Conservation (phyloP, 1,140 invertebrate species). For the Ruditapes philippinarum region DNA sequence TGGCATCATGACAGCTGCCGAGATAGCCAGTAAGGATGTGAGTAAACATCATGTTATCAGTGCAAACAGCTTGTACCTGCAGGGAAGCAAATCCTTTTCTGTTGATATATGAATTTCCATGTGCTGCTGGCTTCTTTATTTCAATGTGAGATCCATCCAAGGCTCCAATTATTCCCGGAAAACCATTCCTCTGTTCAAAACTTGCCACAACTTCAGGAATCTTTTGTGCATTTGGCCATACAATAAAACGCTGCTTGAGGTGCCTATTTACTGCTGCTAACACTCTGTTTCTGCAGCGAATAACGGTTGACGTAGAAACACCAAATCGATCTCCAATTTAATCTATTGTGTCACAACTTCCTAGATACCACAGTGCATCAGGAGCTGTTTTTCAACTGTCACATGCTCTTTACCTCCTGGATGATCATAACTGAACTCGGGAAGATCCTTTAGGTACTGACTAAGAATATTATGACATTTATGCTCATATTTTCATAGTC, state of each 20-base stretch:
- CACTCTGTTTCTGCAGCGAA: slow-evolving; percentile 15
- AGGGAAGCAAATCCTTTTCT: too few species aligned
- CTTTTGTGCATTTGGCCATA: slow-evolving; percentile 29
- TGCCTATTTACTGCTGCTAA: slow-evolving; percentile 41
- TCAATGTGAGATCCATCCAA: slow-evolving; percentile 72
- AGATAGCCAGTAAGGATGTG: too few species aligned
- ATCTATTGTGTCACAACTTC: slow-evolving; percentile 25
- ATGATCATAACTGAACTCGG: neutral
- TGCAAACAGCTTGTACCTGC: too few species aligned
- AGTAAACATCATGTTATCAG: too few species aligned
- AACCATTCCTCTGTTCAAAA: slow-evolving; percentile 51
- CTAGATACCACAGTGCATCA: slow-evolving; percentile 66
- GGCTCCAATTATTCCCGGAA: slow-evolving; percentile 69
- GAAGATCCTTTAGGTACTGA: neutral
- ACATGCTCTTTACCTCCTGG: slow-evolving; percentile 47
- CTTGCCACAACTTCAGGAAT: neutral
- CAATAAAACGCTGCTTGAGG: slow-evolving; percentile 42
- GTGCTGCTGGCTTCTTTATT: slow-evolving; percentile 59
- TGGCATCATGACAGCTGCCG: too few species aligned
- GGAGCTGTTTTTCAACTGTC: slow-evolving; percentile 55
- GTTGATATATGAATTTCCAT: slow-evolving; percentile 68
- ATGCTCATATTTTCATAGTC: too few species aligned
- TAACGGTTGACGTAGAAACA: slow-evolving; percentile 58
- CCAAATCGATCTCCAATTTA: slow-evolving; percentile 68
- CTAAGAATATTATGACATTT: neutral